These are phyloP conservation scores for Creontiades dilutus DNA, from an alignment of 2,888 invertebrate genomes.

Conservation along the genomic window DNA sequence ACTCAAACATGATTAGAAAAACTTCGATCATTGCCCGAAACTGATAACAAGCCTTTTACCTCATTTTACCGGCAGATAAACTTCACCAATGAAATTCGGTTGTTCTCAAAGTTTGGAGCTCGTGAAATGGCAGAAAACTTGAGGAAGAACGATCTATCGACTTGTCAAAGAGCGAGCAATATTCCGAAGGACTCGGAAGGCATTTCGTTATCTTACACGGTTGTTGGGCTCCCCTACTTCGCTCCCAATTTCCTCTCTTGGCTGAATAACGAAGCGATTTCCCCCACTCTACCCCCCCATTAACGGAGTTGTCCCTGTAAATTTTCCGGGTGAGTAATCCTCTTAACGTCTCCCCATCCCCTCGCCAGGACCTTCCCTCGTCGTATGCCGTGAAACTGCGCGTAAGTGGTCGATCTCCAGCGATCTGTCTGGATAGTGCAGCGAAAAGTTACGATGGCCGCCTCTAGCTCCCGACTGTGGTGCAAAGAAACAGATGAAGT, in stretches of 20 bases:
- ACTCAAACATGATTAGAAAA: too few species aligned
- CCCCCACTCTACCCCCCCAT: background rate
- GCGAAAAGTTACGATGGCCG: background rate
- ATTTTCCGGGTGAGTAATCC: constrained; percentile 36
- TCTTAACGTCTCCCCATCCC: background rate
- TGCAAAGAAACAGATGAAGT: too few species aligned
- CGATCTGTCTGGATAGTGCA: background rate
- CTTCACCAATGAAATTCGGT: too few species aligned
- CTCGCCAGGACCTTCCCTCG: background rate
- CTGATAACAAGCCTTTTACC: too few species aligned
- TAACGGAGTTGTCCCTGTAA: constrained; percentile 23
- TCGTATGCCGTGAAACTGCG: constrained; percentile 14
- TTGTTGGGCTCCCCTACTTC: background rate
- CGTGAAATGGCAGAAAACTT: background rate
- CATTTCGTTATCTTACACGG: constrained; percentile 16
- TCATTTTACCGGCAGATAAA: too few species aligned
- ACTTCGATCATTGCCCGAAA: too few species aligned
- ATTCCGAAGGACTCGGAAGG: background rate
- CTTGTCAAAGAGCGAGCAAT: constrained; percentile 14
- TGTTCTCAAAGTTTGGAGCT: too few species aligned
- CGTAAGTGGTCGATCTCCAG: background rate
- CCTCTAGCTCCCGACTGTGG: background rate
- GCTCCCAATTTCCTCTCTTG: constrained; percentile 1
- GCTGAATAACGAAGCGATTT: constrained; percentile 22
- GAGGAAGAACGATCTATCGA: background rate